These are phyloP conservation scores for Apodemia mormo DNA, from an alignment of 2,888 invertebrate species.

Conservation along the genomic window DNA sequence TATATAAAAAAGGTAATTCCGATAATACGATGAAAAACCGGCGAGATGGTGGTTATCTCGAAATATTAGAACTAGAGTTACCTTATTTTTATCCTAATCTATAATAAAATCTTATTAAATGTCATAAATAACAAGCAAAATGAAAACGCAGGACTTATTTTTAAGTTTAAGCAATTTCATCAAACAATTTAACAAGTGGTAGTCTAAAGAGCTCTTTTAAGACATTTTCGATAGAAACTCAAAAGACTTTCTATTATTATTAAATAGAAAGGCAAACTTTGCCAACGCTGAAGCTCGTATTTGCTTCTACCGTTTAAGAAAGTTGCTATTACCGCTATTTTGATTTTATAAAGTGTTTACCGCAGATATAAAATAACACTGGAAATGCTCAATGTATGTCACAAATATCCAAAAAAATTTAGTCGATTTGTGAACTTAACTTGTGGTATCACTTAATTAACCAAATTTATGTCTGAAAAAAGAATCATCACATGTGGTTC, in stretches of 20 bases:
- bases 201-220: slow-evolving; percentile 2
- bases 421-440: too few relatives aligned
- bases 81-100: too few relatives aligned
- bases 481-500: too few relatives aligned
- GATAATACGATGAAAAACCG: too few relatives aligned
- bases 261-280: slow-evolving; percentile 17
- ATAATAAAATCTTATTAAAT: too few relatives aligned
- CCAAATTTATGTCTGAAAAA: too few relatives aligned
- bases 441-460: too few relatives aligned
- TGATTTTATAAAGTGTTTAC: slow-evolving; percentile 10
- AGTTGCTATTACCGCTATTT: slow-evolving; percentile 9
- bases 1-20: too few relatives aligned
- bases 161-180: neutral
- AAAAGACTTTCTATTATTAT: slow-evolving; percentile 16
- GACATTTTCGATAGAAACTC: slow-evolving; percentile 5
- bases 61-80: too few relatives aligned
- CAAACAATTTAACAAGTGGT: neutral
- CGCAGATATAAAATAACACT: neutral
- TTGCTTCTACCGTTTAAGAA: slow-evolving; percentile 8
- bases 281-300: slow-evolving; percentile 1
- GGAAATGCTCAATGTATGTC: neutral
- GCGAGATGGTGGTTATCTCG: too few relatives aligned
- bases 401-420: too few relatives aligned
- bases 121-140: too few relatives aligned
- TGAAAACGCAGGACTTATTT: neutral